Evolutionary conservation across 2,888 invertebrate species (phyloP), one percentile per base, ranked within the genome.

Genomic region (Operophtera brumata): DNA sequence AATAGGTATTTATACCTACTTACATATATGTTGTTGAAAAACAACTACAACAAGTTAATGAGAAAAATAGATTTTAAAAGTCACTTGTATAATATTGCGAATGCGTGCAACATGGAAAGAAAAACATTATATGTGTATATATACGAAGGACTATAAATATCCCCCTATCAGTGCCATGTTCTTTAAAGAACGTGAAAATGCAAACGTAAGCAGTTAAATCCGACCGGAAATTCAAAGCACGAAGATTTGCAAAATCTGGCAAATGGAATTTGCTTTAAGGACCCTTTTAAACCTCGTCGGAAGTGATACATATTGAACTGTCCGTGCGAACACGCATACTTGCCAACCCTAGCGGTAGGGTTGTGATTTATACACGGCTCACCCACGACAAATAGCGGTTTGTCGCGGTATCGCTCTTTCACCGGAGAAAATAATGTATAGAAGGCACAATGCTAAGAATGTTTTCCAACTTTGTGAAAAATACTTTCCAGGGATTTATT

Each of bases 381-480:
- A 72, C 77, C 76, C 71, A 84, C 86, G 85, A 88, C 84, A 88
- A 89, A 87, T 86, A 86, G 84, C 83, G 84, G 86, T 85, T 84
- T 84, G 83, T 85, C 83, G 81, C 77, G 75, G 77, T 81, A 84
- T 85, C 83, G 82, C 79, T 83, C 82, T 81, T 81, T 80, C 75
- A 77, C 78, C 74, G 75, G 76, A 71, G 56, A 71, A 81, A 84
- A 84, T 82, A 84, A 84, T 80, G 79, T 82, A 78, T 80, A 78
- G 73, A 72, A 72, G 68, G 63, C 65, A 71, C 71, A 73, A 69
- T 67, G 69, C 65, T 73, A 72, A 75, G 77, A 76, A 74, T 68
- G 56, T 57, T 54, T 45, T 43, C 54, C 44, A 58, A 59, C 63
- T 67, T 63, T 61, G 64, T 62, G 48, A 52, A 44, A 57, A 48